Evolutionary conservation across 2,888 invertebrate species (phyloP).

Genomic region (Nephrocerus scutellatus): DNA sequence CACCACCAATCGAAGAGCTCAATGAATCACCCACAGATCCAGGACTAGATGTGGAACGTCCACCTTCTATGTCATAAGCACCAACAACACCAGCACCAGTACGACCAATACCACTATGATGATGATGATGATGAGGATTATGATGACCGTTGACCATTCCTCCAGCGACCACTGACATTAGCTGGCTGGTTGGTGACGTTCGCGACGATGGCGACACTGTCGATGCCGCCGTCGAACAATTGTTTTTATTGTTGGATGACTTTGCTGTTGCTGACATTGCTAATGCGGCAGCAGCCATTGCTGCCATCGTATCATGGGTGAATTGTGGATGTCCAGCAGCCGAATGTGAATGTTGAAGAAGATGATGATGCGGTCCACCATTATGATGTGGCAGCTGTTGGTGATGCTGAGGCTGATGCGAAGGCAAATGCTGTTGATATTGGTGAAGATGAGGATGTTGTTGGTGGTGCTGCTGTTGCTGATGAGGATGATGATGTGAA

Average conservation of each 20-base stretch:
- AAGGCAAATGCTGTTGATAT: conserved; percentile 11
- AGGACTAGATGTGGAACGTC: conserved; percentile 42
- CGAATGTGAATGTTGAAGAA: conserved; percentile 13
- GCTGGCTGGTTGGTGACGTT: conserved; percentile 30
- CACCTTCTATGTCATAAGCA: conserved; percentile 39
- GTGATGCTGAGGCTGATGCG: conserved; percentile 17
- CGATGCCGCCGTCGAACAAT: conserved; percentile 9
- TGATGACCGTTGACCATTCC: conserved; percentile 22
- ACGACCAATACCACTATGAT: conserved; percentile 12
- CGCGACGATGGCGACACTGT: conserved; percentile 12
- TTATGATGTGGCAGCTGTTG: conserved; percentile 19
- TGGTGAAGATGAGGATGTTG: conserved; percentile 6
- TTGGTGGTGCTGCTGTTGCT: conserved; percentile 8
- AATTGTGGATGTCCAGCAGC: background rate
- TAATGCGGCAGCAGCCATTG: conserved; percentile 14
- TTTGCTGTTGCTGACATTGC: conserved; percentile 7
- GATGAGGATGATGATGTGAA: conserved; percentile 10
- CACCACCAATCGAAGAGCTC: conserved; percentile 20
- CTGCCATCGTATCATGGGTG: conserved; percentile 4
- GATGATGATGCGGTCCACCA: conserved; percentile 18
- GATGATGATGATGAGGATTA: conserved; percentile 18
- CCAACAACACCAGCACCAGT: conserved; percentile 19
- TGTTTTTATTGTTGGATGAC: too few species aligned
- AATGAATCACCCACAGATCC: conserved; percentile 34
- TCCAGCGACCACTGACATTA: conserved; percentile 25